Base-by-base conservation (phyloP, 2,888 invertebrate genomes). In the Drosophila lutescens region DNA sequence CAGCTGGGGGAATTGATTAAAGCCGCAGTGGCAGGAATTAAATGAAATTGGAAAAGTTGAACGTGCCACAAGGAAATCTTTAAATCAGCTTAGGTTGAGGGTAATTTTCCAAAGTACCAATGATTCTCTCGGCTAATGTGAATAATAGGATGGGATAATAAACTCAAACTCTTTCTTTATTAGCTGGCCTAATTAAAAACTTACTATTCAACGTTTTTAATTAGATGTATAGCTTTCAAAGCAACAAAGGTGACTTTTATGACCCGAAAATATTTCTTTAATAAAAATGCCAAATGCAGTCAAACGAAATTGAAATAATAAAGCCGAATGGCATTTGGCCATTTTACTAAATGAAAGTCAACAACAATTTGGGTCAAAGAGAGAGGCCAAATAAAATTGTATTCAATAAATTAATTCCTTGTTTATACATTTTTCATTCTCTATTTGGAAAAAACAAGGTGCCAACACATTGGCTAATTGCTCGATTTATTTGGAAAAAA, bases 1-100 rank as follows among this genome's bases (percentile, higher is more conserved):
- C 68, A 59, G 68, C 58, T 67, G 51, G 40, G 38, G 54, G 63
- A 46, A 63, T 66, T 66, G 66, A 63, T 66, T 66, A 66, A 66
- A 66, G 53, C 47, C 53, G 13, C 61, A 15, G 32, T 32, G 44
- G 50, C 65, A 53, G 65, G 46, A 65, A 65, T 61, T 65, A 65
- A 61, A 50, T 30, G 61, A 65, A 60, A 60, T 61, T 65, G 60
- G 51, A 65, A 65, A 61, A 65, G 61, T 60, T 65, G 13, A 23
- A 34, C 13, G 7, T 9, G 20, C 8, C 13, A 40, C 40, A 34
- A 10, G 47, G 23, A 47, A 58, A 32, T 58, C 62, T 49, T 59
- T 59, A 54, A 59, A 54, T 43, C 59, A 43, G 54, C 32, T 59
- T 59, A 41, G 26, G 43, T 34, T 34, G 23, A 23, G 59, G 41